Evolutionary conservation across 2,888 invertebrate genomes (phyloP).

Genomic region (Invenusta paracnida): DNA sequence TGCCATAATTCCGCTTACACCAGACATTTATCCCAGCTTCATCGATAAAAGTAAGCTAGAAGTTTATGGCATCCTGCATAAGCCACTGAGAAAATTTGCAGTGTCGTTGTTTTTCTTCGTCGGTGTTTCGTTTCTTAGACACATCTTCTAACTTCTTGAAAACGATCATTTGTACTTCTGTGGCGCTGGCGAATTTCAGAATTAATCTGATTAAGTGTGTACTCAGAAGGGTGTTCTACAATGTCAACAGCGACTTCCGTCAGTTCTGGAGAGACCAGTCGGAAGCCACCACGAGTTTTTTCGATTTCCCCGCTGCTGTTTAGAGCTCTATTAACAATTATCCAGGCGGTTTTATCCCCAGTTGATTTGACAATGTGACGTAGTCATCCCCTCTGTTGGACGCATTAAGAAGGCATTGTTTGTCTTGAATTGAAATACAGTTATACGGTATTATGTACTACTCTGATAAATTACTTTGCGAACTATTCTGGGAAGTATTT

Average conservation of each 20-base stretch:
- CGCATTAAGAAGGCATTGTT: slow-evolving; percentile 3
- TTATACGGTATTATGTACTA: slow-evolving; percentile 23
- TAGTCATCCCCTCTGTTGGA: not conserved
- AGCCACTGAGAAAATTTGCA: not conserved
- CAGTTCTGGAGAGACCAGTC: not conserved
- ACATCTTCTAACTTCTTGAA: too few species aligned
- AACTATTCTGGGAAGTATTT: slow-evolving; percentile 25
- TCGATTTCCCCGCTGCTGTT: not conserved
- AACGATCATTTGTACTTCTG: too few species aligned
- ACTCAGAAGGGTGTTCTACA: too few species aligned
- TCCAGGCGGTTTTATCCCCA: not conserved
- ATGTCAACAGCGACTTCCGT: too few species aligned
- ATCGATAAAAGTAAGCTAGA: not conserved
- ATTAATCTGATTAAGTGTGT: too few species aligned
- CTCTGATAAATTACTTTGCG: slow-evolving; percentile 23
- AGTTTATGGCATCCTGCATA: not conserved
- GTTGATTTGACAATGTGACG: slow-evolving; percentile 29
- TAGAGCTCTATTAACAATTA: not conserved
- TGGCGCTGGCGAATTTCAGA: too few species aligned
- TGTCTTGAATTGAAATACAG: slow-evolving; percentile 16
- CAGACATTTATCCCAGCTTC: not conserved
- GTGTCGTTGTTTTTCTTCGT: too few species aligned
- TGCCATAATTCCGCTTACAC: not conserved
- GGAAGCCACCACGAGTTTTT: not conserved
- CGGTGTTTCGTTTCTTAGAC: too few species aligned